These are phyloP conservation scores for Heterodera filipjevi DNA, from an alignment of 2,888 invertebrate genomes.

Conservation along the genomic window DNA sequence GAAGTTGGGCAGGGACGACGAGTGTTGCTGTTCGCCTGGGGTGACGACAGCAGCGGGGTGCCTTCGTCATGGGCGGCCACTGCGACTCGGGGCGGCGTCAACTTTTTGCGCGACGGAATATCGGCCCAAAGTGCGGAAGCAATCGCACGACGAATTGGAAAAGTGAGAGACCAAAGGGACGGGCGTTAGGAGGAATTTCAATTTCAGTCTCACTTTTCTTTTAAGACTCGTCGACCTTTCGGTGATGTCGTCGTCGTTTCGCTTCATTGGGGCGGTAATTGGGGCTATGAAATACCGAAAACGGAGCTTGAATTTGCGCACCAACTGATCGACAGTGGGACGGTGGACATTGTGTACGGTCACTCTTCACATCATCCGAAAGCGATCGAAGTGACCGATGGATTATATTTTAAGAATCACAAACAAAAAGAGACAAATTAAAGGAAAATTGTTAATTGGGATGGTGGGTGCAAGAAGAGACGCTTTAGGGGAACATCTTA, in stretches of 20 bases:
- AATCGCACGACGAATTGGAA: conserved; percentile 8
- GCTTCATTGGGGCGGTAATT: conserved; percentile 19
- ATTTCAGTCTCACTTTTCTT: too few relatives aligned
- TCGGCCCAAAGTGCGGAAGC: background rate
- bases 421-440: too few relatives aligned
- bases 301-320: background rate
- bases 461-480: too few relatives aligned
- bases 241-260: conserved; percentile 16
- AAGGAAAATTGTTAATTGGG: too few relatives aligned
- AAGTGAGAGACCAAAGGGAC: background rate
- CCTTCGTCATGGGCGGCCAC: conserved; percentile 21
- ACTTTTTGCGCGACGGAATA: background rate
- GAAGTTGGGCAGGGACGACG: conserved; percentile 11
- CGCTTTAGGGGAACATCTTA: too few relatives aligned
- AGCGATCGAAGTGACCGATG: background rate
- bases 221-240: background rate
- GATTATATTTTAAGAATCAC: background rate
- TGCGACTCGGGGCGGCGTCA: conserved; percentile 10
- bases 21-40: conserved; percentile 17
- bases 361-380: conserved; percentile 21
- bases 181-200: background rate
- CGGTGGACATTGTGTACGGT: conserved; percentile 12
- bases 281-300: conserved; percentile 17
- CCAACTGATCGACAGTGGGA: conserved; percentile 8
- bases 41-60: conserved; percentile 24